Evolutionary conservation across 2,113 vertebrate genomes (phyloP).

Genomic region (Phocoena phocoena): DNA sequence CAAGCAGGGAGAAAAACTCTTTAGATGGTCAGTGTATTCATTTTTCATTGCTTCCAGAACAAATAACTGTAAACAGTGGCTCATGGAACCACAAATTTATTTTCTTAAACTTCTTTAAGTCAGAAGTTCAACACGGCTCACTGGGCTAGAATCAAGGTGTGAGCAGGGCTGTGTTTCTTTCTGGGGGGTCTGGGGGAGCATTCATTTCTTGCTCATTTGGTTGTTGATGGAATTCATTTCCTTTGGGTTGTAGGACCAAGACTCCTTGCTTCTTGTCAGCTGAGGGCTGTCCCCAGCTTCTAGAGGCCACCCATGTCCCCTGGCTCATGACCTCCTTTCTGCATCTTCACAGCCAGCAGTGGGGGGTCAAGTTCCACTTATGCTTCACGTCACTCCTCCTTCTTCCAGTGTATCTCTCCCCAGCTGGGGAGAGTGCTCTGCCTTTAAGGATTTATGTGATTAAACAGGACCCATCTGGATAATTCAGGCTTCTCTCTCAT

Average conservation of each 20-base stretch:
- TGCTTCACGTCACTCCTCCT: neutral
- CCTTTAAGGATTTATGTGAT: neutral
- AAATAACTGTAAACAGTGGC: neutral
- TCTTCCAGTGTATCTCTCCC: neutral
- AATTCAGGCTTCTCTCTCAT: neutral
- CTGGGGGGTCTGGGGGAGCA: neutral
- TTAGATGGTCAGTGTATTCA: neutral
- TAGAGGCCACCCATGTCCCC: neutral
- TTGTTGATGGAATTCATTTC: neutral
- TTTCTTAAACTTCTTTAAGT: neutral
- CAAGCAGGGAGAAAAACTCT: neutral
- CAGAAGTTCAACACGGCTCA: neutral
- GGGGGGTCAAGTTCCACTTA: too few relatives aligned
- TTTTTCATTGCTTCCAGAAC: neutral
- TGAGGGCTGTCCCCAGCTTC: neutral
- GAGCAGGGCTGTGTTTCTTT: neutral
- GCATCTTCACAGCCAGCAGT: neutral
- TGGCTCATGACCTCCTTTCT: neutral
- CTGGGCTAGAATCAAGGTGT: neutral
- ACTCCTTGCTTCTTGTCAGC: neutral
- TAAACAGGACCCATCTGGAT: neutral
- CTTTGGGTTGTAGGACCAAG: neutral
- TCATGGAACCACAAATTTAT: neutral
- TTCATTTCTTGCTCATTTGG: neutral
- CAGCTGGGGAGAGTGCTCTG: neutral